Conservation (phyloP, 1,140 invertebrate species). For the Camponotus vicinus region DNA sequence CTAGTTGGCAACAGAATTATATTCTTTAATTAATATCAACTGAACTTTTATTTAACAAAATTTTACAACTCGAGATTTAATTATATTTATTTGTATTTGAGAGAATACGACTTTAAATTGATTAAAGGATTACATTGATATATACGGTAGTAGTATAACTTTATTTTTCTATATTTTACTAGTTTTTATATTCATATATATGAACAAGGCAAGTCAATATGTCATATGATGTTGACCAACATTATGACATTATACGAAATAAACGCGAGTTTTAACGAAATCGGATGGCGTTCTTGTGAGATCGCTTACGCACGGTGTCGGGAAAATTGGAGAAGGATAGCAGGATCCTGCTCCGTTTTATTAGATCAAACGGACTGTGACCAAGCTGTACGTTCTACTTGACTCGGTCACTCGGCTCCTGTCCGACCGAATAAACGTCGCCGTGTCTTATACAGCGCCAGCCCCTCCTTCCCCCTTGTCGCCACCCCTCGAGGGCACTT, state of each 20-base stretch:
- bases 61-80: not conserved
- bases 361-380: constrained; percentile 82
- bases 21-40: not conserved
- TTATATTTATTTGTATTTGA: no score
- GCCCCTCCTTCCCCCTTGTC: constrained; percentile 59
- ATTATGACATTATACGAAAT: not conserved
- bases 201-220: not conserved
- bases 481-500: constrained; percentile 77
- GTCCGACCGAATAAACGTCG: constrained; percentile 83
- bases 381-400: constrained; percentile 81
- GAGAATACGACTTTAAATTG: not conserved
- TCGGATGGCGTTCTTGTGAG: not conserved
- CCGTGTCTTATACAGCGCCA: constrained; percentile 77
- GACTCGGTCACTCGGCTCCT: constrained; percentile 84
- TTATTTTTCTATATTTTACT: not conserved
- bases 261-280: constrained; percentile 9
- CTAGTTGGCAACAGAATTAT: not conserved
- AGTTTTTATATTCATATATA: not conserved
- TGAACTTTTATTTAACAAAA: not conserved
- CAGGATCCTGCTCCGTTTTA: constrained; percentile 77
- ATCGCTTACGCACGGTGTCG: constrained; percentile 32
- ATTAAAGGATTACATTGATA: not conserved
- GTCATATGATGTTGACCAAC: not conserved
- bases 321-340: constrained; percentile 67
- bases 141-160: not conserved